These are phyloP conservation scores for Caenorhabditis afra DNA, from an alignment of 2,888 invertebrate genomes.

Conservation along the genomic window DNA sequence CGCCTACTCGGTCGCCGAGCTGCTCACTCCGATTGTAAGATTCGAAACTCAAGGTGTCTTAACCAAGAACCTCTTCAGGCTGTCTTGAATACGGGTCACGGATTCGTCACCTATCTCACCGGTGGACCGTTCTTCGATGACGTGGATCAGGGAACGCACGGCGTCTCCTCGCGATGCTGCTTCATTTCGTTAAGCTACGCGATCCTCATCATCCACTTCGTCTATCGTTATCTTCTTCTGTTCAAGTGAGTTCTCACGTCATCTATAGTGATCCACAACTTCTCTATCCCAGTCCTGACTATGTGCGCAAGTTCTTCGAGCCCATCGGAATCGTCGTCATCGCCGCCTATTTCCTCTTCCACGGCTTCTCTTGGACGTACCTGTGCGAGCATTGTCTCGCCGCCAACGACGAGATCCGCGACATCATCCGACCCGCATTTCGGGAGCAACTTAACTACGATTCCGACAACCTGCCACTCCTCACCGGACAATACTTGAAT, in stretches of 20 bases:
- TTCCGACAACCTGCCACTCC: constrained; percentile 18
- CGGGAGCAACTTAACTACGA: constrained; percentile 10
- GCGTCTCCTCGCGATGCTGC: constrained; percentile 27
- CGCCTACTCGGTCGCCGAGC: constrained; percentile 30
- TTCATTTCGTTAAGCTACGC: constrained; percentile 42
- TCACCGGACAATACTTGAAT: constrained; percentile 40
- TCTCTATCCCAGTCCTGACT: constrained; percentile 28
- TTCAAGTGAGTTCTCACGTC: constrained; percentile 24
- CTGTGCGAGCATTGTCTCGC: constrained; percentile 34
- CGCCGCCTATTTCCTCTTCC: constrained; percentile 9
- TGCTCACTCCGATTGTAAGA: constrained; percentile 33
- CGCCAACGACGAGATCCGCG: constrained; percentile 27
- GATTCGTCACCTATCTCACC: constrained; percentile 24
- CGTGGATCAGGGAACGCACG: not conserved
- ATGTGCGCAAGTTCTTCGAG: constrained; percentile 26
- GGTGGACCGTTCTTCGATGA: constrained; percentile 36
- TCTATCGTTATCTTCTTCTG: constrained; percentile 40
- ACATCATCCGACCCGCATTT: constrained; percentile 21
- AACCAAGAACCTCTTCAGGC: too few relatives aligned
- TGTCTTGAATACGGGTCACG: constrained; percentile 18
- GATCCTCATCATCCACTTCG: constrained; percentile 40
- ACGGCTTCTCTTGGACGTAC: constrained; percentile 39
- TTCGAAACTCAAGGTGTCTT: too few relatives aligned
- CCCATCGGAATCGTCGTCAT: constrained; percentile 20
- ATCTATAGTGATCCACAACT: not conserved